Evolutionary conservation across 1,140 invertebrate species (phyloP), one percentile per base, ranked within the genome.

Genomic region (Trypoxylus dichotomus): DNA sequence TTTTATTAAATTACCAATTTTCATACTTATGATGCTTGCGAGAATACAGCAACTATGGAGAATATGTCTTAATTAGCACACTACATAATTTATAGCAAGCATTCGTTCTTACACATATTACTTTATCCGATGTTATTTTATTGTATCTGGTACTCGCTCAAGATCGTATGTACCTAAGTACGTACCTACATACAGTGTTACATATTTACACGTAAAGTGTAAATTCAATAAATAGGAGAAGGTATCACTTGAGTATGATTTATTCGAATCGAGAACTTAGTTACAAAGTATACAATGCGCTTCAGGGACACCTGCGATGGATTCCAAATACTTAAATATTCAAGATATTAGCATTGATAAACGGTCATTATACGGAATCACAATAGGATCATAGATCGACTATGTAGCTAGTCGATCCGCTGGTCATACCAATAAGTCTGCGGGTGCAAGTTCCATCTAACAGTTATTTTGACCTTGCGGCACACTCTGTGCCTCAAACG

Each of bases 281-380:
- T 71, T 74, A 47, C 71, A 71, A 77, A 54, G 19, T 25, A 63
- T 7, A 63, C 60, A 24, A 63, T 11, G 19, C 7, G 32, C 32
- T 37, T 37, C 60, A 24, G 1, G 19, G 19, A 63, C 60, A 63
- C 60, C 60, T 25, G 60, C 25, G n/a, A 10, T 5, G 60, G 60
- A 19, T 63, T 63, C 60, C 60, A 63, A 63, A 63, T 63, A 63
- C 60, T 63, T 63, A 63, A 63, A 63, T 27, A 63, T 63, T 63
- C 60, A 63, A 63, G 60, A 63, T 63, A 63, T 63, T 74, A 72
- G 68, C 74, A 74, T 47, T 74, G 74, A 73, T 74, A 74, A 77
- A 77, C 68, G 47, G 76, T 77, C 60, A 77, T 77, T 77, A 77
- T 77, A 63, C 63, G 43, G 73, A 77, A 77, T 77, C 71, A 77